Evolutionary conservation across 2,113 vertebrate genomes (phyloP).

Genomic region (Colistium nudipinnis): DNA sequence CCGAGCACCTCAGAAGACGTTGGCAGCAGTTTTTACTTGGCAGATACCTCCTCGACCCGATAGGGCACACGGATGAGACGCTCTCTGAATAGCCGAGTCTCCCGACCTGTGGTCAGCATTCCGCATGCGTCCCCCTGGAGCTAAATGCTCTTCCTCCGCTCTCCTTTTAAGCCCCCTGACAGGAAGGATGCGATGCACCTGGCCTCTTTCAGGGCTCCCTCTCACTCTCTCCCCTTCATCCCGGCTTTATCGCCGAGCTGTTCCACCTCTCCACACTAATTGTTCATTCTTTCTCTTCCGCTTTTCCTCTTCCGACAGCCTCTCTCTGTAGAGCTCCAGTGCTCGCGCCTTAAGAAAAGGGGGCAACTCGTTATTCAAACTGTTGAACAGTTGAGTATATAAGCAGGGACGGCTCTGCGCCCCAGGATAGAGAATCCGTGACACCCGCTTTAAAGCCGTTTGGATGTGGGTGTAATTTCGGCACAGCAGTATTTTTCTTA

Average conservation of each 20-base stretch:
- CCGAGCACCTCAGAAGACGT: constrained; percentile 67
- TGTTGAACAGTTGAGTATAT: constrained; percentile 67
- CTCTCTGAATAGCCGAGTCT: constrained; percentile 77
- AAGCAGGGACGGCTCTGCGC: constrained; percentile 31
- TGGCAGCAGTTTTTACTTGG: constrained; percentile 79
- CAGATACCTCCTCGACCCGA: constrained; percentile 68
- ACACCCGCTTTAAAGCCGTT: constrained; percentile 48
- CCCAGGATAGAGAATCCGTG: constrained; percentile 30
- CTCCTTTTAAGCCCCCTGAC: constrained; percentile 71
- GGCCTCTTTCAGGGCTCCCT: constrained; percentile 69
- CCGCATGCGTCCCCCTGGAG: constrained; percentile 66
- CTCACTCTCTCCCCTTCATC: constrained; percentile 27
- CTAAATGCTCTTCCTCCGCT: constrained; percentile 78
- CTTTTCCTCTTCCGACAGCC: constrained; percentile 63
- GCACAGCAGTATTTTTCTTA: constrained; percentile 47
- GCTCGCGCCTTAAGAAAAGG: constrained; percentile 59
- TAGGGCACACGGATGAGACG: constrained; percentile 68
- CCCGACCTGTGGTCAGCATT: constrained; percentile 78
- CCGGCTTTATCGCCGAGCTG: constrained; percentile 54
- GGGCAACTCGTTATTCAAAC: constrained; percentile 72
- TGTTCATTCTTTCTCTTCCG: constrained; percentile 67
- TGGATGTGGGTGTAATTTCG: constrained; percentile 50
- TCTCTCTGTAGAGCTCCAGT: constrained; percentile 54
- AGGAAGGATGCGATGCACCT: constrained; percentile 80
- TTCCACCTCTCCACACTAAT: constrained; percentile 67